Evolutionary conservation across 2,113 vertebrate species (phyloP), one percentile per base, ranked within the genome.

Genomic region (Leptodactylus fuscus): DNA sequence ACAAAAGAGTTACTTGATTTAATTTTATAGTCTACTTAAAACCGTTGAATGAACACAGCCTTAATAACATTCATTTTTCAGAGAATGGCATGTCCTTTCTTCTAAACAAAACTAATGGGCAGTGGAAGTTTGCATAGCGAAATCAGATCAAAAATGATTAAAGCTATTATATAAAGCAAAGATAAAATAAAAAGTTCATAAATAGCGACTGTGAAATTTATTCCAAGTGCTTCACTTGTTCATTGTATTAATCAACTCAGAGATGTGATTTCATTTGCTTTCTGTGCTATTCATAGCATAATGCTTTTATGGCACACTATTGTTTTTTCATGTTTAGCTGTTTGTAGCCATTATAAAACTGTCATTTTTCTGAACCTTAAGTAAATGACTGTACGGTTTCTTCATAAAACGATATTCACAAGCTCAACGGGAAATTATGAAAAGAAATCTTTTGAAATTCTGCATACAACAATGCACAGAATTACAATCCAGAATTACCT

Each of bases 91-190:
- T 75, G 5, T 87, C 79, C 89, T 88, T 78, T 85, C 27, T 88
- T 90, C 88, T 90, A 89, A 89, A 88, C 80, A 88, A 91, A 93
- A 87, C 81, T 90, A 91, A 90, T 86, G 90, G 92, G 70, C 88
- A 92, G 76, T 90, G 79, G 87, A 90, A 92, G 88, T 22, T 81
- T 60, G 88, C 32, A 76, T 88, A 74, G 79, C 12, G 0, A 0
- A 75, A 88, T 88, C 55, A 90, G 62, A 62, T 85, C 82, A 89
- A 88, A 88, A 86, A 87, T 90, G 15, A 90, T 88, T 85, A 88
- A 90, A 87, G 67, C 84, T 70, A 90, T 88, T 90, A 90, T 36
- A 87, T 48, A 85, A 70, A 91, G 88, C 87, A 89, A 81, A 48
- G 65, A 85, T 84, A 16, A 85, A 87, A 82, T 88, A 32, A 32